A percentile compares a stretch with the other conserved stretches of the same genome.
Conservation (phyloP, 2,888 invertebrate species). For the Perithous albicinctus region DNA sequence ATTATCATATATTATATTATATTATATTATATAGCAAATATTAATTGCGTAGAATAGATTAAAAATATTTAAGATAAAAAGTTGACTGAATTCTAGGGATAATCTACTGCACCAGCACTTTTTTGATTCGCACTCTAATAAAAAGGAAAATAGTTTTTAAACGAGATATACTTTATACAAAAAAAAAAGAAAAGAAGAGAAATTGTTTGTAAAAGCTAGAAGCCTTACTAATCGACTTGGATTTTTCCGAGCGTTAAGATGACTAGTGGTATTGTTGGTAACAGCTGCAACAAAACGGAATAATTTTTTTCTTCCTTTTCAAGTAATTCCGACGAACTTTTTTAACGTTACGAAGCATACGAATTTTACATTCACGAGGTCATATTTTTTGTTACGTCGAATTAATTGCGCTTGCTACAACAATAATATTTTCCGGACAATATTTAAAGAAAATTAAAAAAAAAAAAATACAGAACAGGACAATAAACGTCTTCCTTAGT, state of each 20-base stretch:
- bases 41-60: constrained; percentile 51
- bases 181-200: constrained; percentile 62
- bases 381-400: not conserved
- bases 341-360: not conserved
- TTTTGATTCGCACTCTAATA: constrained; percentile 80
- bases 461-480: constrained; percentile 52
- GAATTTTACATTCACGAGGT: not conserved
- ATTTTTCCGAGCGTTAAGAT: constrained; percentile 75
- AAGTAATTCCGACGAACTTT: not conserved
- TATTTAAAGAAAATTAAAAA: constrained; percentile 55
- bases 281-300: constrained; percentile 54
- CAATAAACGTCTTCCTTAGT: constrained; percentile 81
- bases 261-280: constrained; percentile 78
- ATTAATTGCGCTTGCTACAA: constrained; percentile 39
- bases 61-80: constrained; percentile 63
- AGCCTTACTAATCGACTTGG: constrained; percentile 78
- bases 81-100: constrained; percentile 84
- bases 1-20: too few species aligned
- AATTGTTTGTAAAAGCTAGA: constrained; percentile 76
- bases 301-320: not conserved
- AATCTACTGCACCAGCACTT: constrained; percentile 83
- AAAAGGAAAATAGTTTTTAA: constrained; percentile 76
- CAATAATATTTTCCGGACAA: constrained; percentile 55
- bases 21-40: constrained; percentile 40
- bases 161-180: constrained; percentile 77